Percentiles rank a stretch among this genome's conserved stretches.
phyloP scores from a whole-genome alignment of 2,797 vertebrate genomes.

The Sebastes matsubarae region DNA sequence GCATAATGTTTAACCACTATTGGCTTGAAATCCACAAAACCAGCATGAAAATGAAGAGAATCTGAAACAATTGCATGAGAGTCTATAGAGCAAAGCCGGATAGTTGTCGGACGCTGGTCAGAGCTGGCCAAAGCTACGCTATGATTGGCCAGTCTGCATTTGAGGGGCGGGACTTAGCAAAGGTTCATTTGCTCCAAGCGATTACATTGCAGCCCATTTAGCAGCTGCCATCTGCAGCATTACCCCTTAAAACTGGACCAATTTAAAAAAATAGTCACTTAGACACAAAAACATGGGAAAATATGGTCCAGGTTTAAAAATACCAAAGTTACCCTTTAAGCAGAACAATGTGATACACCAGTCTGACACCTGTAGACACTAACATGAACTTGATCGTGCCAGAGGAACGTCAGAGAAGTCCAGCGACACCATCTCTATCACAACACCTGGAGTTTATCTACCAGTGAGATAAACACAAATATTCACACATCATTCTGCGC shows the following conservation, averaged over 20 bases:
- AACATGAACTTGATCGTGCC: slow-evolving; percentile 46
- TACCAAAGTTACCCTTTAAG: background rate
- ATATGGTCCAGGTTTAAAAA: background rate
- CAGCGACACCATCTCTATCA: slow-evolving; percentile 56
- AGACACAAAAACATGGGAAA: background rate
- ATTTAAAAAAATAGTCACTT: background rate
- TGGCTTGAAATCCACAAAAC: too few relatives aligned
- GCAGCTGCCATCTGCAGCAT: too few relatives aligned
- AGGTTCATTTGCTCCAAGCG: too few relatives aligned
- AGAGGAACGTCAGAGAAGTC: slow-evolving; percentile 34
- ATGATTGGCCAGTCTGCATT: too few relatives aligned
- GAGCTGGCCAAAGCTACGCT: too few relatives aligned
- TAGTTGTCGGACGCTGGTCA: accelerated
- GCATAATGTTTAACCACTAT: too few relatives aligned
- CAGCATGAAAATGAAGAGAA: too few relatives aligned
- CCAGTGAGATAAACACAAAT: slow-evolving; percentile 65
- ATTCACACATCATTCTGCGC: slow-evolving; percentile 64
- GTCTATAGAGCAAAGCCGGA: too few relatives aligned
- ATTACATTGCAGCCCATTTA: too few relatives aligned
- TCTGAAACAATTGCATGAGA: too few relatives aligned
- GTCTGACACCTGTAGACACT: slow-evolving; percentile 43
- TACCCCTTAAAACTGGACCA: accelerated
- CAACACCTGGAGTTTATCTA: slow-evolving; percentile 75
- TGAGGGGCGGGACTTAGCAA: too few relatives aligned
- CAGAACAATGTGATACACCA: background rate